These are phyloP conservation scores for Rhodophaea formosa DNA, from an alignment of 2,888 invertebrate species.

Conservation along the genomic window DNA sequence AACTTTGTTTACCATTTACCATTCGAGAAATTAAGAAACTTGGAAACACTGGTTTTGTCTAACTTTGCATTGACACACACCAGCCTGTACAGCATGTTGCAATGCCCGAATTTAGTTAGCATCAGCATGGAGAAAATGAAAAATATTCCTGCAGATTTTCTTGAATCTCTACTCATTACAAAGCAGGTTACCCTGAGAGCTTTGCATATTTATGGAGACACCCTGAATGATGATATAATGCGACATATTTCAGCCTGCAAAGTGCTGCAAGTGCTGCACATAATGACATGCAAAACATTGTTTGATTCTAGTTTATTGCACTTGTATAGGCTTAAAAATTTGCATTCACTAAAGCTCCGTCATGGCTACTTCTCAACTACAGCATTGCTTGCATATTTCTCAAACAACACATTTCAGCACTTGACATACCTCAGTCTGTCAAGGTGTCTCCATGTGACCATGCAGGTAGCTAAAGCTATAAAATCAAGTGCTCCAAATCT, in stretches of 20 bases:
- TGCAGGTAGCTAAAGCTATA: constrained; percentile 73
- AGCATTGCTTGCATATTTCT: constrained; percentile 73
- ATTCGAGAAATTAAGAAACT: constrained; percentile 68
- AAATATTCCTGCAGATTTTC: constrained; percentile 74
- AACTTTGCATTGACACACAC: constrained; percentile 74
- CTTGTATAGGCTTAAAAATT: constrained; percentile 66
- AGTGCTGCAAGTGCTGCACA: constrained; percentile 66
- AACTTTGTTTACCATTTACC: constrained; percentile 76
- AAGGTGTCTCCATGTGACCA: constrained; percentile 72
- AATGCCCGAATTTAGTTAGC: constrained; percentile 70
- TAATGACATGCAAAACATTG: constrained; percentile 77
- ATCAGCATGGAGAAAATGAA: constrained; percentile 80
- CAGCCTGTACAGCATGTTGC: constrained; percentile 74
- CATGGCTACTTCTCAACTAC: constrained; percentile 77
- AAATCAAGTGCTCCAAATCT: constrained; percentile 74
- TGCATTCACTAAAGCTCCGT: constrained; percentile 72
- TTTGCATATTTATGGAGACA: constrained; percentile 75
- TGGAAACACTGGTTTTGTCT: constrained; percentile 71
- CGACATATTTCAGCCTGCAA: constrained; percentile 69
- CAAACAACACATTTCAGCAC: constrained; percentile 71
- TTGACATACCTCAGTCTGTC: constrained; percentile 73
- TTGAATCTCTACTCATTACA: constrained; percentile 67
- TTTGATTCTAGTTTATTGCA: constrained; percentile 77
- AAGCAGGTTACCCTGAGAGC: constrained; percentile 68
- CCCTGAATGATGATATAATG: constrained; percentile 74